Evolutionary conservation across 1,140 invertebrate genomes (phyloP).

Genomic region (Diabrotica virgifera): DNA sequence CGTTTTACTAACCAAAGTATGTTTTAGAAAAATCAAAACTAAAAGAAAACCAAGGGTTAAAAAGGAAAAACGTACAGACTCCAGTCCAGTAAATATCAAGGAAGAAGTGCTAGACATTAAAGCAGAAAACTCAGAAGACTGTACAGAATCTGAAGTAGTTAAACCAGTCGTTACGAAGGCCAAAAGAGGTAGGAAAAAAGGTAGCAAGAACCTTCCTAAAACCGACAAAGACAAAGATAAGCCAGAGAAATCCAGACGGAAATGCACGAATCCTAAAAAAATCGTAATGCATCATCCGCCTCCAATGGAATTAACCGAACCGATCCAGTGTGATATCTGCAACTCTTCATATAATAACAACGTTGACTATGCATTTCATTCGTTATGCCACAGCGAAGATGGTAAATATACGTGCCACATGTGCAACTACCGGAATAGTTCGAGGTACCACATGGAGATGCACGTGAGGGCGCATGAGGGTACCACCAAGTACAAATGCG

Average conservation of each 20-base stretch:
- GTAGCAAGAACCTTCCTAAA: constrained; percentile 6
- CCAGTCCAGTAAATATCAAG: background rate
- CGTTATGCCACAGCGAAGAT: constrained; percentile 42
- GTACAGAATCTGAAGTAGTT: background rate
- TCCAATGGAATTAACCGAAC: constrained; percentile 14
- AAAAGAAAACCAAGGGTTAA: background rate
- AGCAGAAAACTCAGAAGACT: background rate
- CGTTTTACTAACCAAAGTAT: too few species aligned
- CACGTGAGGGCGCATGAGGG: constrained; percentile 48
- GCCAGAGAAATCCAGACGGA: constrained; percentile 9
- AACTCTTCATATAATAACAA: constrained; percentile 40
- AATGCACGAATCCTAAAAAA: constrained; percentile 17
- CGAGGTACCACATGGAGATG: constrained; percentile 48
- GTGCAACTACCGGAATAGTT: constrained; percentile 48
- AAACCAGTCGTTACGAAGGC: background rate
- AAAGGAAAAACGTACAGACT: background rate
- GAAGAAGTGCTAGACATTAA: constrained; percentile 1
- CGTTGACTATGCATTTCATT: constrained; percentile 39
- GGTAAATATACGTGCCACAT: constrained; percentile 47
- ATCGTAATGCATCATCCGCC: constrained; percentile 12
- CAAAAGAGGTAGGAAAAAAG: constrained; percentile 12
- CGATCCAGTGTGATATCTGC: constrained; percentile 41
- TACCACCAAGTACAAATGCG: constrained; percentile 52
- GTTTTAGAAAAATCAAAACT: background rate
- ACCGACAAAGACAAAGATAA: background rate